These are phyloP conservation scores for Caenorhabditis sinica DNA, from an alignment of 2,888 invertebrate species.

Conservation along the genomic window DNA sequence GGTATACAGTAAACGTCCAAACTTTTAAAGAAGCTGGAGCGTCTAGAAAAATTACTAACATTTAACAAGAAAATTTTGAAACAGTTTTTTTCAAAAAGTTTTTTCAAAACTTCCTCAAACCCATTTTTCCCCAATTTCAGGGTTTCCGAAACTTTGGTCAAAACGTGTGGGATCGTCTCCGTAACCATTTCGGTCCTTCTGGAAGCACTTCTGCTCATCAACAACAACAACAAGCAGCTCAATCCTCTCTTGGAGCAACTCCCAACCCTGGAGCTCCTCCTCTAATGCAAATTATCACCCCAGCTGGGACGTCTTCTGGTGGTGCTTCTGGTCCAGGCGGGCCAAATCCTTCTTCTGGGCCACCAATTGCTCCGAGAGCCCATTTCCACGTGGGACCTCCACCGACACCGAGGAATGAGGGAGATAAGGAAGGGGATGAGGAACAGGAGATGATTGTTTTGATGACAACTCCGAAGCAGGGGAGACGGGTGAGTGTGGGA, in stretches of 20 bases:
- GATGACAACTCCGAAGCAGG: slow-evolving; percentile 45
- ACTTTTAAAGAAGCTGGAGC: too few relatives aligned
- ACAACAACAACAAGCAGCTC: slow-evolving; percentile 52
- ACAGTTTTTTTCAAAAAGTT: not conserved
- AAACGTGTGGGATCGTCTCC: slow-evolving; percentile 69
- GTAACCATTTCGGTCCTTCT: slow-evolving; percentile 79
- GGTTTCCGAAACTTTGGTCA: slow-evolving; percentile 65
- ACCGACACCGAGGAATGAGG: slow-evolving; percentile 15
- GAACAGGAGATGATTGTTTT: slow-evolving; percentile 43
- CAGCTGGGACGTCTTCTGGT: slow-evolving; percentile 11
- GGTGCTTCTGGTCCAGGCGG: slow-evolving; percentile 25
- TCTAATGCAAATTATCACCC: slow-evolving; percentile 15
- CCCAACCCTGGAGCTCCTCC: slow-evolving; percentile 11
- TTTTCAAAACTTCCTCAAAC: not conserved
- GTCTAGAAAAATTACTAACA: too few relatives aligned
- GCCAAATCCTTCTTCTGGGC: slow-evolving; percentile 24
- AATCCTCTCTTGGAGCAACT: slow-evolving; percentile 6
- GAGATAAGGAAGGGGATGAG: slow-evolving; percentile 52
- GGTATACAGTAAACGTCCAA: too few relatives aligned
- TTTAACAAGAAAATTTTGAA: too few relatives aligned
- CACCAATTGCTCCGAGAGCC: slow-evolving; percentile 39
- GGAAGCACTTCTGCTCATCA: slow-evolving; percentile 73
- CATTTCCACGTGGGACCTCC: slow-evolving; percentile 59
- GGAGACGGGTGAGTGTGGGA: slow-evolving; percentile 31
- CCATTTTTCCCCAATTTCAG: not conserved